A percentile compares a stretch with the other conserved stretches of the same genome.
phyloP scores from a whole-genome alignment of 2,888 invertebrate genomes.

The Caenorhabditis zanzibari region DNA sequence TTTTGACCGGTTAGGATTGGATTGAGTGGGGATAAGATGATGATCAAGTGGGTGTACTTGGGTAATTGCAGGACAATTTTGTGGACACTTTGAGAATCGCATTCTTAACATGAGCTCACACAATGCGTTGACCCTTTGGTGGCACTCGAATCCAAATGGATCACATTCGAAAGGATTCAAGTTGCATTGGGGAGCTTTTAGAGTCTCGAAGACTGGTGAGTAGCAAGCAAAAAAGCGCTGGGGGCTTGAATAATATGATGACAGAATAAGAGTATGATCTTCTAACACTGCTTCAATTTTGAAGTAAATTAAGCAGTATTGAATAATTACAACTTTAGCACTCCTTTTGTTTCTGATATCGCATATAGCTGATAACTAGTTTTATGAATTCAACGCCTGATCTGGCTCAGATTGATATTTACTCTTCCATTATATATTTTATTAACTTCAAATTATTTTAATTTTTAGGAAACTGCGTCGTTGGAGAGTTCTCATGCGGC shows the following conservation, averaged over 20 bases:
- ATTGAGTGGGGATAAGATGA: constrained; percentile 59
- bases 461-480: constrained; percentile 57
- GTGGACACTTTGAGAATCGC: constrained; percentile 70
- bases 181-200: constrained; percentile 71
- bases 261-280: too few relatives aligned
- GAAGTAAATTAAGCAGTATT: too few relatives aligned
- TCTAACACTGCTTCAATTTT: too few relatives aligned
- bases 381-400: too few relatives aligned
- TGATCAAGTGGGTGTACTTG: constrained; percentile 62
- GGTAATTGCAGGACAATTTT: constrained; percentile 72
- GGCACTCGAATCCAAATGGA: constrained; percentile 71
- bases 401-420: too few relatives aligned
- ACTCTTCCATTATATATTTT: too few relatives aligned
- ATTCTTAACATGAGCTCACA: constrained; percentile 69
- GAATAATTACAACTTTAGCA: too few relatives aligned
- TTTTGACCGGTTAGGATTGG: constrained; percentile 42
- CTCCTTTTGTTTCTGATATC: too few relatives aligned
- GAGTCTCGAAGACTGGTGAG: constrained; percentile 67
- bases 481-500: constrained; percentile 73
- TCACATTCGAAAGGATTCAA: constrained; percentile 71
- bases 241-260: too few relatives aligned
- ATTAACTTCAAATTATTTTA: background rate
- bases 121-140: constrained; percentile 76
- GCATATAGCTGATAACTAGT: too few relatives aligned
- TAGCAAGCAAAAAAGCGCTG: too few relatives aligned